These are phyloP conservation scores for Dolichopus griseipennis DNA, from an alignment of 2,888 invertebrate genomes.

Conservation along the genomic window DNA sequence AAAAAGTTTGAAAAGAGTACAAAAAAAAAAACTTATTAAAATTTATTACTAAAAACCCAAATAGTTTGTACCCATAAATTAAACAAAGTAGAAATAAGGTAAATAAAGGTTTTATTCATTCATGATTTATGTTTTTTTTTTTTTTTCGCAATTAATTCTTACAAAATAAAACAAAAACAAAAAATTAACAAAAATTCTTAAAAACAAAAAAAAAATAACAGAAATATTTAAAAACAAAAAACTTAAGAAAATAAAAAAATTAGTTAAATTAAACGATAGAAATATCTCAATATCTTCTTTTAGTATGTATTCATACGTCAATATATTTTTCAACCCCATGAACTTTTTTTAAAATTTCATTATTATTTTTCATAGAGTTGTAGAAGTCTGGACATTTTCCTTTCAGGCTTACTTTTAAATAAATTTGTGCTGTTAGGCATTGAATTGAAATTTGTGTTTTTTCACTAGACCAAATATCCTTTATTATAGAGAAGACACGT, in stretches of 20 bases:
- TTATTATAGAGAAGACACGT: neutral
- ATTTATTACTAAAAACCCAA: slow-evolving; percentile 7
- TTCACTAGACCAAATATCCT: slow-evolving; percentile 7
- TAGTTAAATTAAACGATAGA: neutral
- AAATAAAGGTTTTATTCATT: no score
- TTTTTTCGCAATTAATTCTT: no score
- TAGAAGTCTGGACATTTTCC: no score
- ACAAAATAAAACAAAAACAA: no score
- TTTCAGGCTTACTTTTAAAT: no score
- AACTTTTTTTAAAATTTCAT: neutral
- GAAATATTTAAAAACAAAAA: no score
- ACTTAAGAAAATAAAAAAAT: neutral
- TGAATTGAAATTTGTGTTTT: slow-evolving; percentile 7
- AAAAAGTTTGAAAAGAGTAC: neutral
- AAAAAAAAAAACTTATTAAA: neutral
- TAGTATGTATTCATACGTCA: slow-evolving; percentile 8
- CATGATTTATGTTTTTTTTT: no score
- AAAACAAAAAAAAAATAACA: no score
- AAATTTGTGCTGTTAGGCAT: neutral
- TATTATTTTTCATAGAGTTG: no score
- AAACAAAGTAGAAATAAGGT: neutral
- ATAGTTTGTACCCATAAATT: slow-evolving; percentile 4
- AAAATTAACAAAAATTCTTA: no score
- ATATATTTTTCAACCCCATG: neutral
- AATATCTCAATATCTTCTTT: neutral